Percentiles rank a stretch among this genome's conserved stretches.
Evolutionary conservation across 2,113 vertebrate species (phyloP).

Genomic region (Saiga tatarica): DNA sequence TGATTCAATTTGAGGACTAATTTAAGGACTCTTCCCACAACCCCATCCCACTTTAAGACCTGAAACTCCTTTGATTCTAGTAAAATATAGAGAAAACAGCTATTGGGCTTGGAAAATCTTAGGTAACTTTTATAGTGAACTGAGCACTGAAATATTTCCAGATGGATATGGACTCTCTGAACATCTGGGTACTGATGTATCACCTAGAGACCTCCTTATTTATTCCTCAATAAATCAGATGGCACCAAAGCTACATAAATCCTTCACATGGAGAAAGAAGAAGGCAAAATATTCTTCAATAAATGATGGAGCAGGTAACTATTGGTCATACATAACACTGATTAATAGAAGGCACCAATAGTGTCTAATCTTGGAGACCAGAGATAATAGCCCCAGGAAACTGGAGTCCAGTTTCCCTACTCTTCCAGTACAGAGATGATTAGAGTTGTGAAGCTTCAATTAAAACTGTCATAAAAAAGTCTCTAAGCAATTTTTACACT

Average conservation of each 20-base stretch:
- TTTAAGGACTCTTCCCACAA: not conserved
- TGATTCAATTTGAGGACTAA: not conserved
- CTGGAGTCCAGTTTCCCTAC: not conserved
- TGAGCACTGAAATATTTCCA: not conserved
- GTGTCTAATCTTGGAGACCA: not conserved
- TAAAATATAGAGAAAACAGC: not conserved
- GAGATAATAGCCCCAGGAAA: not conserved
- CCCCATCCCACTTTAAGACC: not conserved
- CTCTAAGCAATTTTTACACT: not conserved
- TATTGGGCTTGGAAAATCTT: not conserved
- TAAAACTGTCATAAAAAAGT: not conserved
- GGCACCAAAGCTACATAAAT: not conserved
- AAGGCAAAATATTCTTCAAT: not conserved
- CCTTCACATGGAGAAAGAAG: not conserved
- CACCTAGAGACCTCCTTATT: not conserved
- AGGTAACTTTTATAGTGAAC: not conserved
- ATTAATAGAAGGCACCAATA: not conserved
- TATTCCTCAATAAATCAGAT: slow-evolving; percentile 15
- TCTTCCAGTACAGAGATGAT: not conserved
- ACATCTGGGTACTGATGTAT: slow-evolving; percentile 16
- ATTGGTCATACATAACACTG: not conserved
- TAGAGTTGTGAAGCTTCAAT: not conserved
- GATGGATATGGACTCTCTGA: not conserved
- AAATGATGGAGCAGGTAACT: not conserved
- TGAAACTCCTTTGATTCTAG: not conserved